Evolutionary conservation across 1,140 invertebrate species (phyloP), one percentile per base, ranked within the genome.

Genomic region (Ips typographus): DNA sequence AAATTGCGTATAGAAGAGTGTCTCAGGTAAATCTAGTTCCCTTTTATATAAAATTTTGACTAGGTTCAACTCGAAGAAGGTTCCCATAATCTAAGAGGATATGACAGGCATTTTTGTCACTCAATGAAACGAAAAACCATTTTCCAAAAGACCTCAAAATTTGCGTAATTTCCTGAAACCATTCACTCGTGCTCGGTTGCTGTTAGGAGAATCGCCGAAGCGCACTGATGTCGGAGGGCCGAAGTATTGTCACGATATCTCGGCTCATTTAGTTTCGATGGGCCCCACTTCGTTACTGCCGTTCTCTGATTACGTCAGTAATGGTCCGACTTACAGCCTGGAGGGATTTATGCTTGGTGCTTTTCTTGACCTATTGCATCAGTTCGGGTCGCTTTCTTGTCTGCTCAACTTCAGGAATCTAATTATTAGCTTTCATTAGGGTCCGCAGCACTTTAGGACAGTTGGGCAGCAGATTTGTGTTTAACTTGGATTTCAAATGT

Each of bases 201-300:
- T 22, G 22, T 22, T 37, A 55, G 37, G 56, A 37, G 40, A 58
- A 58, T 58, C 40, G 56, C 56, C 56, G 8, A 3, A 58, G 56
- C 56, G 39, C 39, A 58, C 56, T 58, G 56, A 58, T 58, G 56
- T 58, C 5, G 39, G 37, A 47, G 55, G 59, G 59, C 56, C 40
- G 51, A 55, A 43, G 49, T 53, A 65, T 65, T 63, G 61, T 63
- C 61, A 40, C 61, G 61, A 65, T 65, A 55, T n/a, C 40, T 55
- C 40, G 62, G 62, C 49, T 53, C 62, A 65, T 65, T 65, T 65
- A 65, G 51, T 40, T 40, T 65, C 62, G 62, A 65, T 65, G 62
- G 51, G 38, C 49, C 40, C 8, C 62, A 65, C 62, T 65, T 53
- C 40, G 51, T 65, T 65, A 55, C 62, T 56, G 62, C 49, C 62